A percentile compares a stretch with the other conserved stretches of the same genome.
phyloP scores from a whole-genome alignment of 2,888 invertebrate species.

The Syritta pipiens region DNA sequence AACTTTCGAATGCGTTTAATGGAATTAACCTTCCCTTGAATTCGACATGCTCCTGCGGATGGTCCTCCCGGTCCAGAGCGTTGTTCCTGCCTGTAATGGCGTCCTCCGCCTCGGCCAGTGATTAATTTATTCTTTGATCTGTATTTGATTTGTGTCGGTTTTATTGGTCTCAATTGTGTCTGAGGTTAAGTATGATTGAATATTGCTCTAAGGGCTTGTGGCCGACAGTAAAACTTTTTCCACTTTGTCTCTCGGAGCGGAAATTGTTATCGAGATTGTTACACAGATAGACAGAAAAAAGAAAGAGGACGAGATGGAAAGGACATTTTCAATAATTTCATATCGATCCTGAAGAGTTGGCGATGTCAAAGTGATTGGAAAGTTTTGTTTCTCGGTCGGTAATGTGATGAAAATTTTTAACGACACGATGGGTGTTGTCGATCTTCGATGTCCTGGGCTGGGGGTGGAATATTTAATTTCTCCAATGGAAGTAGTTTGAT shows the following conservation, averaged over 20 bases:
- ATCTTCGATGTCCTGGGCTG: too few species aligned
- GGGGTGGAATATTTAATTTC: too few species aligned
- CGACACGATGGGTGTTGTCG: too few species aligned
- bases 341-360: too few species aligned
- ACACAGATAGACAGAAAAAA: background rate
- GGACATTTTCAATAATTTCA: background rate
- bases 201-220: background rate
- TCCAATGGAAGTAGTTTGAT: background rate
- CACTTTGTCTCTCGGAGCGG: background rate
- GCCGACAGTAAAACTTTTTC: background rate
- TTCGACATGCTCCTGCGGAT: background rate
- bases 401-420: too few species aligned
- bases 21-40: slow-evolving; percentile 25
- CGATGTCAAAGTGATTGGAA: background rate
- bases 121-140: slow-evolving; percentile 31
- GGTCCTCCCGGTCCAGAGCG: background rate
- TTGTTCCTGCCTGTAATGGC: background rate
- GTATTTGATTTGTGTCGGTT: slow-evolving; percentile 17
- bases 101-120: background rate
- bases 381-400: background rate
- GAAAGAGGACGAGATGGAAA: background rate
- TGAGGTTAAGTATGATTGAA: background rate
- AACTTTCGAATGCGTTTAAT: slow-evolving; percentile 32
- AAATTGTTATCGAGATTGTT: background rate
- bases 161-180: background rate